phyloP scores from a whole-genome alignment of 2,113 vertebrate genomes.

The Taxidea taxus region DNA sequence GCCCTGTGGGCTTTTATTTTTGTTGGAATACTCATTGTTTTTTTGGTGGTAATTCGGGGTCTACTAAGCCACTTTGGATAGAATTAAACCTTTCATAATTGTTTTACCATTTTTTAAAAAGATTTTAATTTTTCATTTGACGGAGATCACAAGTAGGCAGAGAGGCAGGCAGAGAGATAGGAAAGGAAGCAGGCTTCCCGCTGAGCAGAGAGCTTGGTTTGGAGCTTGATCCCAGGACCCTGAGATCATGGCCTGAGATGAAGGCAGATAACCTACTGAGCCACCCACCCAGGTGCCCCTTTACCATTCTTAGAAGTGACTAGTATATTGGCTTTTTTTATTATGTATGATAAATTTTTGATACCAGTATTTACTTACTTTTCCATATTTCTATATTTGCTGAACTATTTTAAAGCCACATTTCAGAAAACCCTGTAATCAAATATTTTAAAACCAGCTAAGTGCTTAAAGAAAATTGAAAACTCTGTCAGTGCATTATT shows the following conservation, averaged over 20 bases:
- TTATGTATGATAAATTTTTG: not conserved
- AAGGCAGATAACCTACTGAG: too few relatives aligned
- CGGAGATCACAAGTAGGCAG: too few relatives aligned
- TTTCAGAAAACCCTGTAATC: not conserved
- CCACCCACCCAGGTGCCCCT: not conserved
- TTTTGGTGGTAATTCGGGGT: not conserved
- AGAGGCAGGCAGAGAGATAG: too few relatives aligned
- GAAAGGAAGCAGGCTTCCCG: too few relatives aligned
- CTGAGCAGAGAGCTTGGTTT: too few relatives aligned
- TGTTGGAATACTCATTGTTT: not conserved
- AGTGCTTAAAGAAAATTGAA: not conserved
- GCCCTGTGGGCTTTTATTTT: not conserved
- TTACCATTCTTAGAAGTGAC: not conserved
- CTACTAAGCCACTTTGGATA: not conserved
- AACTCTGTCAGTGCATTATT: not conserved
- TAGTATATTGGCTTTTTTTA: not conserved
- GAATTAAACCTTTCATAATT: not conserved
- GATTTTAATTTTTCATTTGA: too few relatives aligned
- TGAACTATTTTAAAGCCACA: not conserved
- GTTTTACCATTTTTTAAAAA: not conserved
- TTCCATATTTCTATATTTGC: not conserved
- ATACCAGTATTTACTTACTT: not conserved
- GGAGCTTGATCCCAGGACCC: too few relatives aligned
- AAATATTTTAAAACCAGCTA: not conserved
- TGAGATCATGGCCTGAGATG: too few relatives aligned